A percentile compares a stretch with the other conserved stretches of the same genome.
phyloP scores from a whole-genome alignment of 2,113 vertebrate genomes.

The Castor canadensis region DNA sequence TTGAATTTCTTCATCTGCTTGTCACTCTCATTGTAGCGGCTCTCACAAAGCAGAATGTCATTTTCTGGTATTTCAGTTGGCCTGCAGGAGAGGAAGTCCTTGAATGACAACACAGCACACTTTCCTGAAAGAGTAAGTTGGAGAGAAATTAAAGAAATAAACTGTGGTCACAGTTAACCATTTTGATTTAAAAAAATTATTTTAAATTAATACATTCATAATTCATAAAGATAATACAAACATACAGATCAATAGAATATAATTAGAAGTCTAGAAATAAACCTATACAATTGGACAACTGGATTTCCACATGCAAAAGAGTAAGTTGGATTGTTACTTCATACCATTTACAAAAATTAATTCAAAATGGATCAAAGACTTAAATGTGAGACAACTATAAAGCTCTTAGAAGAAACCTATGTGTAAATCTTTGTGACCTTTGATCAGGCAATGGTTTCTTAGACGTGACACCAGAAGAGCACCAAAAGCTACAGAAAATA shows the following conservation, averaged over 20 bases:
- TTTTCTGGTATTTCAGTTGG: constrained; percentile 97
- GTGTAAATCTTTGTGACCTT: background rate
- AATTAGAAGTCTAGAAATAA: constrained; percentile 41
- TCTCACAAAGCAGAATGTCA: constrained; percentile 96
- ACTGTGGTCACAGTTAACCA: background rate
- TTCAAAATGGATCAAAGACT: constrained; percentile 24
- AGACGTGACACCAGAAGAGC: constrained; percentile 9
- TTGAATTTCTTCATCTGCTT: constrained; percentile 99
- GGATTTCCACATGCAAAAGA: constrained; percentile 21
- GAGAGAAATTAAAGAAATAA: constrained; percentile 54
- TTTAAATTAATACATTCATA: constrained; percentile 42
- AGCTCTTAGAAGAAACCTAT: background rate
- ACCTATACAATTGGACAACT: background rate
- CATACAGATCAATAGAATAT: background rate
- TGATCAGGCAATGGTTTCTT: background rate
- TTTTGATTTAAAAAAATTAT: background rate
- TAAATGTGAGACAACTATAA: constrained; percentile 13
- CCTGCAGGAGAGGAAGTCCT: constrained; percentile 97
- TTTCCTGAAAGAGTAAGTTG: constrained; percentile 89
- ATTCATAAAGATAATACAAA: background rate
- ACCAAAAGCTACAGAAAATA: background rate
- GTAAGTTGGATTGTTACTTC: background rate
- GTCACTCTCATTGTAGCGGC: constrained; percentile 98
- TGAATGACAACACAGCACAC: constrained; percentile 96
- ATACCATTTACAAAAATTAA: background rate